A percentile compares a stretch with the other conserved stretches of the same genome.
Conservation (phyloP, 2,113 vertebrate genomes). For the Apus apus region DNA sequence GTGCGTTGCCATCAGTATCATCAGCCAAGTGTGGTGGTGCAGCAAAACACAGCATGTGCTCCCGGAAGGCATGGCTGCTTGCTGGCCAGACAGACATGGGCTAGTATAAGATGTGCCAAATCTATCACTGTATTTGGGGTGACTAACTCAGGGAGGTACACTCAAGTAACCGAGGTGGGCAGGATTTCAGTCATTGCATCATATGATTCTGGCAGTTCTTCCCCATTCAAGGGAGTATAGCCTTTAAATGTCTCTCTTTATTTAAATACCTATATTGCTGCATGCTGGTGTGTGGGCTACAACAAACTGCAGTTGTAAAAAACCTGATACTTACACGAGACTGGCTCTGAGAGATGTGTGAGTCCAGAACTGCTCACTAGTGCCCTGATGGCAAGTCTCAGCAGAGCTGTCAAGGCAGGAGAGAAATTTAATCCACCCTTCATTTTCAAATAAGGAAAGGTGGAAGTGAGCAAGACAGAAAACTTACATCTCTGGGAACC, state of each 20-base stretch:
- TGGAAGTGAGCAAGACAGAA: not conserved
- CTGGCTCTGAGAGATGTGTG: not conserved
- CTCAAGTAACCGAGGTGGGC: not conserved
- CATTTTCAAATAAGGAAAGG: not conserved
- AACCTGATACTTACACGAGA: not conserved
- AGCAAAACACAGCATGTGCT: not conserved
- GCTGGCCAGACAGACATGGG: not conserved
- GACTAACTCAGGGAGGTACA: not conserved
- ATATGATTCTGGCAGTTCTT: slow-evolving; percentile 3
- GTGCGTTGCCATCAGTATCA: accelerated
- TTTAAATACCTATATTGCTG: slow-evolving; percentile 6
- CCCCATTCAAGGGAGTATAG: not conserved
- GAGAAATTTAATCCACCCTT: not conserved
- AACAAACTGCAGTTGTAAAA: not conserved
- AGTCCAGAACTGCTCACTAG: not conserved
- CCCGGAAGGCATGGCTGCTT: not conserved
- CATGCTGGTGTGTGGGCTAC: not conserved
- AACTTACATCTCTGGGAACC: not conserved
- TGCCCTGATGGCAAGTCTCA: not conserved
- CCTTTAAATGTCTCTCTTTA: not conserved
- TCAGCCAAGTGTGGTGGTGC: not conserved
- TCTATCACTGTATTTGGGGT: not conserved
- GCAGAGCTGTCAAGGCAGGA: not conserved
- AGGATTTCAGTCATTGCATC: not conserved
- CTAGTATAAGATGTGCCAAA: not conserved